Base-by-base conservation (phyloP, 1,140 invertebrate species). In the Conus betulinus region DNA sequence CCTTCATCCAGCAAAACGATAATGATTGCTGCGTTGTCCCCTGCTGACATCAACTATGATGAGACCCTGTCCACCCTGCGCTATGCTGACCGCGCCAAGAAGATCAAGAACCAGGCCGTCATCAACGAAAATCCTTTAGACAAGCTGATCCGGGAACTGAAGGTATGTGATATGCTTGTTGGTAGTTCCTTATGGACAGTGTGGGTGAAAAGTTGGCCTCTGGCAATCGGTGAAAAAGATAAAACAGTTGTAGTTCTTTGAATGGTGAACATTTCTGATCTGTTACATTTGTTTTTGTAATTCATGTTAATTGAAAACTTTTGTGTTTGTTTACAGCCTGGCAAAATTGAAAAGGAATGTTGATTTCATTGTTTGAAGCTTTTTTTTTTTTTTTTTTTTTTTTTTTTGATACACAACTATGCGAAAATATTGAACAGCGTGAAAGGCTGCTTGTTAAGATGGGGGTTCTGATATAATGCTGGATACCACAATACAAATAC, bases 11-110 rank as follows among this genome's bases (percentile, higher is more conserved):
- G 95, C 91, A 95, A 95, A 93, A 95, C 95, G 8, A 91, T 96
- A n/a, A 95, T 97, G 96, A 96, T 97, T 84, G 97, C 96, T 23
- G 96, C 96, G 6, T 95, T 97, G 55, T 97, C 96, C 60, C 97
- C 97, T 10, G 96, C 97, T 15, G 96, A 97, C 91, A 96, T 96
- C n/a, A 96, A 97, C 91, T 97, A 96, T 91, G 96, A 97, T 83
- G 96, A 97, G 93, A 97, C 97, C 0, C 90, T 97, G 13, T 96
- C 96, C 53, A 97, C 97, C 3, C 93, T 97, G 57, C 92, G 96
- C 81, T 97, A 97, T 93, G 96, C 97, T 82, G 96, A 97, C 93
- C 91, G 96, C 88, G 96, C 96, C 5, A 97, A 97, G 93, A 95
- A 96, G 89, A 97, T 97, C 89, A 96, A 96, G 90, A 97, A 96